Percentiles rank a stretch among this genome's conserved stretches.
Conservation (phyloP, 2,113 vertebrate genomes). For the Stictonetta naevosa region DNA sequence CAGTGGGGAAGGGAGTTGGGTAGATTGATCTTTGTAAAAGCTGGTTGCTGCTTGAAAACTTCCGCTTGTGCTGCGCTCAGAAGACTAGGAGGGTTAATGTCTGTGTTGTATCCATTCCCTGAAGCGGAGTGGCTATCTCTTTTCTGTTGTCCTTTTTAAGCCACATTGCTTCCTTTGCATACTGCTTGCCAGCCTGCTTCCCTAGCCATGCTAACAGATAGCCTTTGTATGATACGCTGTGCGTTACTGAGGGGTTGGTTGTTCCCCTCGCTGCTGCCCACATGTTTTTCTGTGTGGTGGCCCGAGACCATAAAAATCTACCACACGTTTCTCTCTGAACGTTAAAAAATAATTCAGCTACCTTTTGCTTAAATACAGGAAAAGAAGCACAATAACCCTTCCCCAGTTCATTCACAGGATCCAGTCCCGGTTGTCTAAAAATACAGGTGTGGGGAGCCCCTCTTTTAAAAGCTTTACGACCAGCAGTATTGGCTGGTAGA, state of each 20-base stretch:
- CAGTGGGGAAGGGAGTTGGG: slow-evolving; percentile 18
- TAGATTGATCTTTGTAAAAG: slow-evolving; percentile 15
- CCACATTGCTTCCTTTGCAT: background rate
- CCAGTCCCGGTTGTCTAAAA: background rate
- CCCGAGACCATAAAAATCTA: background rate
- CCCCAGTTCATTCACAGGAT: accelerated
- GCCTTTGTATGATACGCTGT: background rate
- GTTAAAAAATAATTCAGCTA: background rate
- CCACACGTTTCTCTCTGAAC: background rate
- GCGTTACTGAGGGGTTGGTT: background rate
- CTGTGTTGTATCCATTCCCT: background rate
- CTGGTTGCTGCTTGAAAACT: slow-evolving; percentile 10
- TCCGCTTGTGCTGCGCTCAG: background rate
- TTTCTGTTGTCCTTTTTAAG: background rate
- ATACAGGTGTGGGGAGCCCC: background rate
- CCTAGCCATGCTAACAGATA: background rate
- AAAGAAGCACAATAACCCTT: accelerated
- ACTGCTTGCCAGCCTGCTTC: background rate
- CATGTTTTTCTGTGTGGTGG: background rate
- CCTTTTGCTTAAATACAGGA: background rate
- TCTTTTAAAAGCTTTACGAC: slow-evolving; percentile 12
- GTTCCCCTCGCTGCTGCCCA: background rate
- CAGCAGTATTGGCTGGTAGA: background rate
- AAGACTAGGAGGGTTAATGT: background rate
- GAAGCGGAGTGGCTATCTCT: background rate